phyloP scores from a whole-genome alignment of 2,113 vertebrate species.

The Pyrgilauda ruficollis region DNA sequence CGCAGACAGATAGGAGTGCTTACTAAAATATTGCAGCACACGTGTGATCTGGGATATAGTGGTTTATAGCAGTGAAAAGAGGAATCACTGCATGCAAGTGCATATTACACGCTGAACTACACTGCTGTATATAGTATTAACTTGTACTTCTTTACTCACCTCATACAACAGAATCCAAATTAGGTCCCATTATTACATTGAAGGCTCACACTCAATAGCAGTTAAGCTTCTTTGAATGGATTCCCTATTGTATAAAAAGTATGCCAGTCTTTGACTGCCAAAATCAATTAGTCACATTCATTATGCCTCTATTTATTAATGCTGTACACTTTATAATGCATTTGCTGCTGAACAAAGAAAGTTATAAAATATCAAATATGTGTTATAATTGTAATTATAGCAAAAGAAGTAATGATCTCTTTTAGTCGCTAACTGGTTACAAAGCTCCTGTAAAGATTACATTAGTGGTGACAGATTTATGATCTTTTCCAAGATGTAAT shows the following conservation, averaged over 20 bases:
- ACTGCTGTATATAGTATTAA: slow-evolving; percentile 46
- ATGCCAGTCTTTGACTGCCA: slow-evolving; percentile 82
- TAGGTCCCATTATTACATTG: slow-evolving; percentile 75
- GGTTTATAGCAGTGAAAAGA: background rate
- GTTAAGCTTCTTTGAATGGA: slow-evolving; percentile 80
- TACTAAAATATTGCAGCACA: background rate
- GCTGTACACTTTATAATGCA: slow-evolving; percentile 75
- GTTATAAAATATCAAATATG: slow-evolving; percentile 77
- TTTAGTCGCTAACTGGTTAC: slow-evolving; percentile 71
- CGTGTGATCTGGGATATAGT: background rate
- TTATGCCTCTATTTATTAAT: slow-evolving; percentile 86
- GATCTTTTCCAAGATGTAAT: slow-evolving; percentile 72
- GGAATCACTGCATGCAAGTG: background rate
- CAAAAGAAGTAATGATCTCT: slow-evolving; percentile 69
- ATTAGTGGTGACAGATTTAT: slow-evolving; percentile 75
- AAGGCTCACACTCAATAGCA: slow-evolving; percentile 78
- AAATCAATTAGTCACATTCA: slow-evolving; percentile 86
- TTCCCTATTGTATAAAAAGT: slow-evolving; percentile 81
- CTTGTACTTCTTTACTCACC: slow-evolving; percentile 70
- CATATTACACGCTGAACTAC: slow-evolving; percentile 24
- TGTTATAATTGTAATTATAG: slow-evolving; percentile 74
- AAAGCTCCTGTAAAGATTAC: slow-evolving; percentile 71
- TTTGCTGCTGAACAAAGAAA: slow-evolving; percentile 77
- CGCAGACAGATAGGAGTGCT: background rate
- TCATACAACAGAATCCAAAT: slow-evolving; percentile 73